Evolutionary conservation across 1,140 invertebrate genomes (phyloP).

Genomic region (Eriosoma lanigerum): DNA sequence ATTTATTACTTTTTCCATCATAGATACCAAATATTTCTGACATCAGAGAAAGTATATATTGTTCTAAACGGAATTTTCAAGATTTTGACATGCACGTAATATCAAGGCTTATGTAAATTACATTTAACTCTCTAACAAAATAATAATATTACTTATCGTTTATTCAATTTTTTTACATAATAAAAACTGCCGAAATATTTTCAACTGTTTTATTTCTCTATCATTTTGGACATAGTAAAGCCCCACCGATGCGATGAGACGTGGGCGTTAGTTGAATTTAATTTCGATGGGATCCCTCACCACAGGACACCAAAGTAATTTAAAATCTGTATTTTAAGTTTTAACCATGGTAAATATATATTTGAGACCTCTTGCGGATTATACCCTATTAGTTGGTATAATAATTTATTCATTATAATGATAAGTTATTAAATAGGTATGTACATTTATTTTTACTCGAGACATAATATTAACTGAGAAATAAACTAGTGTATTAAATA

Average conservation of each 20-base stretch:
- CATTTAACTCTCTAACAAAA: not conserved
- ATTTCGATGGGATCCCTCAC: slow-evolving; percentile 42
- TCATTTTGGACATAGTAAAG: not conserved
- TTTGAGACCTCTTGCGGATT: slow-evolving; percentile 20
- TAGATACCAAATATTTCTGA: not conserved
- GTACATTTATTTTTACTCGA: not conserved
- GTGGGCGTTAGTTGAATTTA: slow-evolving; percentile 7
- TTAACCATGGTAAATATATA: not conserved
- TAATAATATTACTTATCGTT: not conserved
- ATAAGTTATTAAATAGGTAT: not conserved
- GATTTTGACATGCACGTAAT: not conserved
- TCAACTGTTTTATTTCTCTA: not conserved
- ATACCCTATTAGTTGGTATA: not conserved
- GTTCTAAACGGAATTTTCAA: not conserved
- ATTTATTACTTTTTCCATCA: not conserved
- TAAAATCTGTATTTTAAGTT: not conserved
- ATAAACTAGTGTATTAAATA: not conserved
- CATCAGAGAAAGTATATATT: not conserved
- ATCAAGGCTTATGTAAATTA: not conserved
- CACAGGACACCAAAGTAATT: slow-evolving; percentile 24
- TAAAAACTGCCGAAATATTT: not conserved
- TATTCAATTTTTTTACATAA: not conserved
- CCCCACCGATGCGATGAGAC: not conserved
- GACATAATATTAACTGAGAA: not conserved
- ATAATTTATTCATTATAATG: slow-evolving; percentile 14